Evolutionary conservation across 2,797 vertebrate species (phyloP).

Genomic region (Mormyrops attenuatus): DNA sequence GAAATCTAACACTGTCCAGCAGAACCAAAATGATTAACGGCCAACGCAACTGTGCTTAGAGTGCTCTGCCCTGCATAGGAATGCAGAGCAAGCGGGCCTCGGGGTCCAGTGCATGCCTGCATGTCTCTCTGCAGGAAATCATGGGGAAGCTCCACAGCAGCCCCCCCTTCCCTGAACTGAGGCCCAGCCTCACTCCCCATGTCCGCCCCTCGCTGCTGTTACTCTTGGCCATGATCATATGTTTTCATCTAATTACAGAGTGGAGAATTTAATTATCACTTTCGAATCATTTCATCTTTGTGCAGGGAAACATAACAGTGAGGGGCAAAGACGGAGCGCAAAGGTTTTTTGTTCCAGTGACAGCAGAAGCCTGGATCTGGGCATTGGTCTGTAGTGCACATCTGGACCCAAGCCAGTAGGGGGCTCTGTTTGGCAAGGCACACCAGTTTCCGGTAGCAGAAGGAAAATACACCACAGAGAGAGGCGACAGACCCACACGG

Average conservation of each 20-base stretch:
- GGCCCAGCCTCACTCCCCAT: not conserved
- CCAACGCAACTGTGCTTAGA: not conserved
- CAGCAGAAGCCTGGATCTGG: not conserved
- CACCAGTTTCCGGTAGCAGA: not conserved
- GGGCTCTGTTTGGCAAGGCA: not conserved
- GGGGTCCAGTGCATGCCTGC: not conserved
- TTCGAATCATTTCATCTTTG: slow-evolving; percentile 18
- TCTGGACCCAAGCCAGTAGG: not conserved
- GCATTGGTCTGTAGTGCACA: not conserved
- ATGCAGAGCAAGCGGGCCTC: not conserved
- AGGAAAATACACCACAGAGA: not conserved
- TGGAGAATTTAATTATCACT: slow-evolving; percentile 35
- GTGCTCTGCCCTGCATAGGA: not conserved
- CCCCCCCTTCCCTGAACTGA: not conserved
- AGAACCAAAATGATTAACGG: not conserved
- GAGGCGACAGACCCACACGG: not conserved
- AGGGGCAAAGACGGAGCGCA: not conserved
- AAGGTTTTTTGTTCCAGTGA: not conserved
- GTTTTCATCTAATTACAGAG: slow-evolving; percentile 19
- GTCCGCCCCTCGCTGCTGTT: not conserved
- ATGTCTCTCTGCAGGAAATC: not conserved
- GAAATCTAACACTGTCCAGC: not conserved
- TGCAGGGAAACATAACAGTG: not conserved
- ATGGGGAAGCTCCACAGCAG: not conserved
- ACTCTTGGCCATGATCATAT: not conserved